Evolutionary conservation across 2,888 invertebrate species (phyloP).

Genomic region (Chrysopilus asiliformis): DNA sequence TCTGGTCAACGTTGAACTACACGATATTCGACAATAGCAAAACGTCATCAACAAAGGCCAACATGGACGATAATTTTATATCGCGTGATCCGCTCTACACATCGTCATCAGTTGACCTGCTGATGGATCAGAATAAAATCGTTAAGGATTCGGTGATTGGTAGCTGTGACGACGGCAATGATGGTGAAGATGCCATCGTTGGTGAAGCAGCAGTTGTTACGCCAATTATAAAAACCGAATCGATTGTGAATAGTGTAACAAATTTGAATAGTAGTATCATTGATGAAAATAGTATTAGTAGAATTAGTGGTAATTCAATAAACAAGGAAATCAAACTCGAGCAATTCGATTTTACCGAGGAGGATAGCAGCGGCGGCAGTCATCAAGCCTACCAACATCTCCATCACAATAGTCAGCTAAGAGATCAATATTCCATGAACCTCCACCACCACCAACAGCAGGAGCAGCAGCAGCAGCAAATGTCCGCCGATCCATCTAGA

Average conservation of each 20-base stretch:
- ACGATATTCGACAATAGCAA: conserved; percentile 44
- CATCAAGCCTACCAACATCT: no score
- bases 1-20: conserved; percentile 62
- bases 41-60: neutral
- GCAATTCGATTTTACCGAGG: conserved; percentile 4
- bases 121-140: conserved; percentile 2
- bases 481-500: no score
- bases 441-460: no score
- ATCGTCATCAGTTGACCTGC: conserved; percentile 20
- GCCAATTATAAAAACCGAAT: neutral
- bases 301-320: conserved; percentile 17
- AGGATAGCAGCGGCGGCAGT: conserved; percentile 2
- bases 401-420: no score
- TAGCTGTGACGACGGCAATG: conserved; percentile 1
- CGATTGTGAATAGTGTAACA: no score
- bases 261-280: conserved; percentile 15
- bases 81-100: conserved; percentile 23
- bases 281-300: conserved; percentile 19
- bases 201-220: conserved; percentile 4
- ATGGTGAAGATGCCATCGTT: conserved; percentile 3
- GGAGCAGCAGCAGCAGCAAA: no score
- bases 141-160: neutral
- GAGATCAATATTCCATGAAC: no score
- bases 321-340: conserved; percentile 21
- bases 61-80: conserved; percentile 21